Conservation (phyloP, 2,797 vertebrate species). For the Allenopithecus nigroviridis region DNA sequence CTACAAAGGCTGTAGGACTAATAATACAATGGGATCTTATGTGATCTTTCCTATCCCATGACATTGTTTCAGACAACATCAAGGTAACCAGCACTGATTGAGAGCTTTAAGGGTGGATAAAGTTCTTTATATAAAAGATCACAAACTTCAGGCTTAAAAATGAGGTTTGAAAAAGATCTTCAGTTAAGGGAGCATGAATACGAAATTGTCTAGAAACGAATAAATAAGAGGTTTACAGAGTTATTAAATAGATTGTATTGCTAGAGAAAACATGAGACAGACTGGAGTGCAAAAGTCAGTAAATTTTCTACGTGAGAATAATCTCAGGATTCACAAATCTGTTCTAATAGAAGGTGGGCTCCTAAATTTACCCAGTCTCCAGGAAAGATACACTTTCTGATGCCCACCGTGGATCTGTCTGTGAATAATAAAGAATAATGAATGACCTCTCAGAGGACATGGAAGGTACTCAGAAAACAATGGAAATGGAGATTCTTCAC, state of each 20-base stretch:
- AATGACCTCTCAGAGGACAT: neutral
- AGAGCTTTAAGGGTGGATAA: neutral
- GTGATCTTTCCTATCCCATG: neutral
- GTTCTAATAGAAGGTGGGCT: neutral
- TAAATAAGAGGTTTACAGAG: neutral
- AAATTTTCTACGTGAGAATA: neutral
- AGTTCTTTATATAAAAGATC: neutral
- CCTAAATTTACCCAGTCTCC: neutral
- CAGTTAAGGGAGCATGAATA: neutral
- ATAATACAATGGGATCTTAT: neutral
- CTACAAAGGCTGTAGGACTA: neutral
- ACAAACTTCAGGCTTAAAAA: neutral
- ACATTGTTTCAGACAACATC: neutral
- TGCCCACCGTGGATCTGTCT: neutral
- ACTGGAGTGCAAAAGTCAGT: neutral
- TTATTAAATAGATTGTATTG: neutral
- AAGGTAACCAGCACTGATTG: neutral
- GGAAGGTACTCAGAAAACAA: neutral
- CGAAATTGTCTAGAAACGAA: neutral
- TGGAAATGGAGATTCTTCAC: neutral
- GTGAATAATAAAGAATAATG: neutral
- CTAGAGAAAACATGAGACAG: neutral
- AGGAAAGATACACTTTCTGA: neutral
- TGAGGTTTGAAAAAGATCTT: neutral
- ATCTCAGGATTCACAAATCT: neutral